Percentiles rank a stretch among this genome's conserved stretches.
These are phyloP conservation scores for Epinotia bilunana DNA, from an alignment of 2,888 invertebrate species.

Conservation along the genomic window DNA sequence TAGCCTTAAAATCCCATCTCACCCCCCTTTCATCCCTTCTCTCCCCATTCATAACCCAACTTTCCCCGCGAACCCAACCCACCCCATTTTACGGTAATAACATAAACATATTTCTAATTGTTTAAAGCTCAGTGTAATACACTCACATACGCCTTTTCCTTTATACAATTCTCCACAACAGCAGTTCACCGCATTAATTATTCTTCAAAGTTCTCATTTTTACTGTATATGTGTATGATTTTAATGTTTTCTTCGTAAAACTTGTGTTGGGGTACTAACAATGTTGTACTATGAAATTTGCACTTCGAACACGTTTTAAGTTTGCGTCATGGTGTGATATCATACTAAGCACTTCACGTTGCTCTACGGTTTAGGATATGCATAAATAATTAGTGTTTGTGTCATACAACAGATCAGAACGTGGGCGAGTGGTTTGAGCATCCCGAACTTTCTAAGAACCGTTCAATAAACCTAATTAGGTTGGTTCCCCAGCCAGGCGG, in stretches of 20 bases:
- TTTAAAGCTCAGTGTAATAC: too few species aligned
- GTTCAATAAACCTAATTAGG: neutral
- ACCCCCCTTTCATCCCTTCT: too few species aligned
- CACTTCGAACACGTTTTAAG: constrained; percentile 21
- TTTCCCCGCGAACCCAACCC: too few species aligned
- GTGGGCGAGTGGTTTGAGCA: neutral
- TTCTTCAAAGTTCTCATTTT: too few species aligned
- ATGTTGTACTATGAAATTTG: constrained; percentile 5
- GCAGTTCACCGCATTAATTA: too few species aligned
- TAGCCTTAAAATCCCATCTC: too few species aligned
- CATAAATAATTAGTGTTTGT: constrained; percentile 34
- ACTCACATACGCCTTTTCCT: too few species aligned
- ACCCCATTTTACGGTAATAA: too few species aligned
- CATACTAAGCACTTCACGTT: constrained; percentile 19
- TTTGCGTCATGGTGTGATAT: constrained; percentile 40
- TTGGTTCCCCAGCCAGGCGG: too few species aligned
- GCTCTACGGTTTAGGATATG: constrained; percentile 28
- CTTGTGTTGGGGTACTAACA: neutral
- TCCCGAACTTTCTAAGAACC: neutral
- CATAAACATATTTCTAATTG: too few species aligned
- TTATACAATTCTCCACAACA: too few species aligned
- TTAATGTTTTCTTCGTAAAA: neutral
- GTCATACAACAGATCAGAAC: neutral
- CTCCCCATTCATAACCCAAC: too few species aligned
- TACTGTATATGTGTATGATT: neutral